These are phyloP conservation scores for Micrasema longulum DNA, from an alignment of 1,140 invertebrate genomes.

Conservation along the genomic window DNA sequence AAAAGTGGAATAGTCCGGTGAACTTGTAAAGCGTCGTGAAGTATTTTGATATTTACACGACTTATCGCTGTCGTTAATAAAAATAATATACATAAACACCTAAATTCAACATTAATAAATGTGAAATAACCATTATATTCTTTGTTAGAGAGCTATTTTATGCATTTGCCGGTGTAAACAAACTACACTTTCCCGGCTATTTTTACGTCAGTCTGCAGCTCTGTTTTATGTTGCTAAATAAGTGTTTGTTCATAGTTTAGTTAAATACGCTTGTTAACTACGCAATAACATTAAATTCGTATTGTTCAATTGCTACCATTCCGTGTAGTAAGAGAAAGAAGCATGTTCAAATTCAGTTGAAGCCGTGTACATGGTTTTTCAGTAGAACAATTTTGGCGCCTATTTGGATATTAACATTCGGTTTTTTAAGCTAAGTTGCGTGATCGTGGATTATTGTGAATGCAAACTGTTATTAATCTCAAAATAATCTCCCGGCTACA, in stretches of 20 bases:
- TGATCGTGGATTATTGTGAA: too few relatives aligned
- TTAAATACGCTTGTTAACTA: background rate
- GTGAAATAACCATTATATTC: background rate
- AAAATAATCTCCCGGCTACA: constrained; percentile 25
- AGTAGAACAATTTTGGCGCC: constrained; percentile 11
- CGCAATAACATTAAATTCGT: too few relatives aligned
- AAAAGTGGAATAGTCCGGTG: constrained; percentile 38
- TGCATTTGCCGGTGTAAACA: constrained; percentile 67
- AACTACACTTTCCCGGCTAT: constrained; percentile 65
- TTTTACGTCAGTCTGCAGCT: constrained; percentile 51
- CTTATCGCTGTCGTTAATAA: background rate
- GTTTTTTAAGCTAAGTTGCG: too few relatives aligned
- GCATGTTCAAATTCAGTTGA: background rate
- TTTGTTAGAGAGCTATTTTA: constrained; percentile 16
- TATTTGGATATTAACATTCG: too few relatives aligned
- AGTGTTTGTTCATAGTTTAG: background rate
- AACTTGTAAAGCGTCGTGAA: constrained; percentile 13
- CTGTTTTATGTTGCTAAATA: constrained; percentile 24
- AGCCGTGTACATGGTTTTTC: too few relatives aligned
- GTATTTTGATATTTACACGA: constrained; percentile 15
- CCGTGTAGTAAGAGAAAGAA: constrained; percentile 2
- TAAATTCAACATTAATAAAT: background rate
- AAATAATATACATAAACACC: constrained; percentile 21
- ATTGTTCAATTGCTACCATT: background rate
- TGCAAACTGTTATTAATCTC: background rate